Conservation (phyloP, 2,888 invertebrate species). For the Empis stercorea region DNA sequence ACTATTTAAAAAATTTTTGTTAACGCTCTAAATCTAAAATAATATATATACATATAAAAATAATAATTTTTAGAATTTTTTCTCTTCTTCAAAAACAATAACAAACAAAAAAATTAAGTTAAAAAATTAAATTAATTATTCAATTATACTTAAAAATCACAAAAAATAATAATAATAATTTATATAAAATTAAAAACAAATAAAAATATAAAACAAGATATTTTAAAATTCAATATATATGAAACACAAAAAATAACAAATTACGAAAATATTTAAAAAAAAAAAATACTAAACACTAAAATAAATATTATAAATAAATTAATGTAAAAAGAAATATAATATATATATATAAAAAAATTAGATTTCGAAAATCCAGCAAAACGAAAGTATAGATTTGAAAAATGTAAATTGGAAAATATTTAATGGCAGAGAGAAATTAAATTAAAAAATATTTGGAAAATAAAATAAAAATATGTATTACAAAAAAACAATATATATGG, state of each 20-base stretch:
- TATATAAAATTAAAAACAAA: neutral
- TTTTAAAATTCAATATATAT: neutral
- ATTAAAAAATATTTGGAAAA: conserved; percentile 21
- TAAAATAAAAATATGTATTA: conserved; percentile 39
- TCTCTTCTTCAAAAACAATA: neutral
- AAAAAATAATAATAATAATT: no score
- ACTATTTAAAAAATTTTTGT: no score
- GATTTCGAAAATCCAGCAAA: neutral
- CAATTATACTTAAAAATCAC: no score
- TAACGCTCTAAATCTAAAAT: no score
- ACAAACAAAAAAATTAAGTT: neutral
- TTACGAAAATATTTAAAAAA: neutral
- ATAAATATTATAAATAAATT: no score
- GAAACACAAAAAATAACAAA: neutral
- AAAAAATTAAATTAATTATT: neutral
- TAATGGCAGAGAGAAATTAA: neutral
- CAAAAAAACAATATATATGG: conserved; percentile 40
- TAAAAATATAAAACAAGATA: neutral
- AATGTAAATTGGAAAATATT: neutral
- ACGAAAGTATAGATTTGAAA: neutral
- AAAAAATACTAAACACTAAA: no score
- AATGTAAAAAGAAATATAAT: no score
- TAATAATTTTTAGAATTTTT: neutral
- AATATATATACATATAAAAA: no score
- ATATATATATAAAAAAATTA: neutral